Percentiles rank a stretch among this genome's conserved stretches.
Evolutionary conservation across 2,797 vertebrate species (phyloP).

Genomic region (Trachops cirrhosus): DNA sequence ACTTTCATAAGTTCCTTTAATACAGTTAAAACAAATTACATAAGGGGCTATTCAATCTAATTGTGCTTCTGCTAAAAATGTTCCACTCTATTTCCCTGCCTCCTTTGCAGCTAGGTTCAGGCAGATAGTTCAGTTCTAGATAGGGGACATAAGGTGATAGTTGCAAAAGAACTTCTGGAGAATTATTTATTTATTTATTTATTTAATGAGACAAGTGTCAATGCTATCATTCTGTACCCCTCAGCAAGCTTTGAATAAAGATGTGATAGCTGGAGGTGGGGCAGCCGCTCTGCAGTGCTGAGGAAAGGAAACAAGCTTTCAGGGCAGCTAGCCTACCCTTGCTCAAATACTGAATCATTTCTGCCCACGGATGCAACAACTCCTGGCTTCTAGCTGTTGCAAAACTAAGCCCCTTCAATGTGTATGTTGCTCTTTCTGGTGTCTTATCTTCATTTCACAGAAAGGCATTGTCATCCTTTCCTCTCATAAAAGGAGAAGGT

Average conservation of each 20-base stretch:
- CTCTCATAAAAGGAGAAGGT: background rate
- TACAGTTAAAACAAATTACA: background rate
- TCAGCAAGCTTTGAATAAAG: background rate
- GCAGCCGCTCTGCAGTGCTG: background rate
- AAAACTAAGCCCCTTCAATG: background rate
- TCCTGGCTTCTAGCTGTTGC: background rate
- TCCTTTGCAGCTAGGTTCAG: background rate
- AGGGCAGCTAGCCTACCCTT: too few species aligned
- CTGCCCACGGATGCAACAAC: accelerated
- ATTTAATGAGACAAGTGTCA: background rate
- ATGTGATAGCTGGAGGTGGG: background rate
- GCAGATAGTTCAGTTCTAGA: background rate
- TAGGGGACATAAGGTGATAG: background rate
- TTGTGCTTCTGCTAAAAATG: background rate
- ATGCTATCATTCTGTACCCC: background rate
- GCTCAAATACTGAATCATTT: background rate
- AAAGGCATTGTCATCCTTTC: background rate
- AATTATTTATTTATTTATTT: background rate
- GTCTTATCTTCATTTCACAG: background rate
- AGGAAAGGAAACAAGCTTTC: background rate
- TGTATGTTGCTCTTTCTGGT: background rate
- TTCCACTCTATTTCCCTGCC: background rate
- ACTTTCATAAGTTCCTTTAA: background rate
- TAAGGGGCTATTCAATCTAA: background rate
- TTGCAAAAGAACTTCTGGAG: background rate